Evolutionary conservation across 2,888 invertebrate species (phyloP).

Genomic region (Mythimna ferrago): DNA sequence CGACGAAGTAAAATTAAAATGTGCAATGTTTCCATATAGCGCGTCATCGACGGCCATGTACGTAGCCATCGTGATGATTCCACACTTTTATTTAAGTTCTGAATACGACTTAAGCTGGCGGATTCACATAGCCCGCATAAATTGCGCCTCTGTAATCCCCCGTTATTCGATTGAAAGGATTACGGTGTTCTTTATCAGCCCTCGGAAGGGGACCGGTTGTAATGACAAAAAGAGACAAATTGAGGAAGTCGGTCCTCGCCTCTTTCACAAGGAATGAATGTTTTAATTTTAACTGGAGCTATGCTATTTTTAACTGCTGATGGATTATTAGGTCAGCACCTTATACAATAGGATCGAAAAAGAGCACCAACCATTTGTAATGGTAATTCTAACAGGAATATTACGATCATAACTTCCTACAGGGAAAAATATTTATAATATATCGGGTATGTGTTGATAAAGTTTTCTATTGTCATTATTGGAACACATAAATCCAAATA

Average conservation of each 20-base stretch:
- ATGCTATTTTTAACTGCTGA: slow-evolving; percentile 25
- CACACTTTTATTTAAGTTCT: slow-evolving; percentile 64
- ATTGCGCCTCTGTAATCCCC: slow-evolving; percentile 77
- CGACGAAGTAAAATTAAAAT: slow-evolving; percentile 84
- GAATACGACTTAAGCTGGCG: slow-evolving; percentile 47
- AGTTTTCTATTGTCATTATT: slow-evolving; percentile 39
- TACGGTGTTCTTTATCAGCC: slow-evolving; percentile 83
- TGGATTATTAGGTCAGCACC: slow-evolving; percentile 27
- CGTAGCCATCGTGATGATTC: slow-evolving; percentile 61
- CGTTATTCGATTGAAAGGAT: slow-evolving; percentile 85
- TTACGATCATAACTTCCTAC: slow-evolving; percentile 6
- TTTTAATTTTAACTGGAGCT: slow-evolving; percentile 49
- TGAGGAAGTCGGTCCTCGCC: slow-evolving; percentile 72
- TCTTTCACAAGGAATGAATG: slow-evolving; percentile 41
- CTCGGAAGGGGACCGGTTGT: slow-evolving; percentile 69
- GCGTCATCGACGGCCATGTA: slow-evolving; percentile 74
- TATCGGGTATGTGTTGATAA: slow-evolving; percentile 19
- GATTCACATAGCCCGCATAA: slow-evolving; percentile 74
- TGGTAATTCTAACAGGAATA: slow-evolving; percentile 26
- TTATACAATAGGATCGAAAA: slow-evolving; percentile 17
- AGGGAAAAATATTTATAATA: slow-evolving; percentile 33
- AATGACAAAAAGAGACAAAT: slow-evolving; percentile 77
- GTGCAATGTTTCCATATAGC: slow-evolving; percentile 71
- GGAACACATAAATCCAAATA: slow-evolving; percentile 8
- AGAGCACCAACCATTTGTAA: slow-evolving; percentile 11